These are phyloP conservation scores for Boleophthalmus pectinirostris DNA, from an alignment of 2,113 vertebrate species.

Conservation along the genomic window DNA sequence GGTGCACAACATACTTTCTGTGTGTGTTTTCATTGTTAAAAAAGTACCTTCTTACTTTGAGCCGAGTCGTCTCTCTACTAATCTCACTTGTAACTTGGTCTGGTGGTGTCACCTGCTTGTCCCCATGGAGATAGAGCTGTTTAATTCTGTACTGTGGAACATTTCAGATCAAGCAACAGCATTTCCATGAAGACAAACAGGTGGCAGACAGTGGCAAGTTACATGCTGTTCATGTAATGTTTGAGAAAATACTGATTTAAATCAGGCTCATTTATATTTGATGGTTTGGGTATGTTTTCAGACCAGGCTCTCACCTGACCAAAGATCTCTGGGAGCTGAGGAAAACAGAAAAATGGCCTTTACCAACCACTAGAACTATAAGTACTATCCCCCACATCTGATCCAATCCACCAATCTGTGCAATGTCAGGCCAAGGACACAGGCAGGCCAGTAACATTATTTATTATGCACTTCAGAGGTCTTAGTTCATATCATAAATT, in stretches of 20 bases:
- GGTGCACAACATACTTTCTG: too few species aligned
- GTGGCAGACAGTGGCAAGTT: too few species aligned
- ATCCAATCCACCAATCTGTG: constrained; percentile 52
- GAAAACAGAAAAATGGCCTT: constrained; percentile 71
- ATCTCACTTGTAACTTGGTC: too few species aligned
- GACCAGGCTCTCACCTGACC: constrained; percentile 72
- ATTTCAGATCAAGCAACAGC: too few species aligned
- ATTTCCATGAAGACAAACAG: too few species aligned
- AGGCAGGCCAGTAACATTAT: constrained; percentile 3
- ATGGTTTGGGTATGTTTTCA: constrained; percentile 60
- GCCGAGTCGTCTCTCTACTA: too few species aligned
- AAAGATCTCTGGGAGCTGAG: constrained; percentile 73
- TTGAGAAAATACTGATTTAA: neutral
- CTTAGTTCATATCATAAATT: constrained; percentile 13
- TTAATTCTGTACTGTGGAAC: too few species aligned
- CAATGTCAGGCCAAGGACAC: constrained; percentile 62
- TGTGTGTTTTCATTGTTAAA: neutral
- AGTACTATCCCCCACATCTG: constrained; percentile 36
- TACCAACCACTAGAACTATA: constrained; percentile 59
- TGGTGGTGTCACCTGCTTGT: too few species aligned
- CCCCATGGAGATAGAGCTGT: too few species aligned
- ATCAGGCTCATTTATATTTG: neutral
- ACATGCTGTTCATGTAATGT: too few species aligned
- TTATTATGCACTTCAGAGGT: constrained; percentile 1
- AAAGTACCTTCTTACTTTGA: too few species aligned